phyloP scores from a whole-genome alignment of 2,888 invertebrate genomes.

The Drosophila affinis region DNA sequence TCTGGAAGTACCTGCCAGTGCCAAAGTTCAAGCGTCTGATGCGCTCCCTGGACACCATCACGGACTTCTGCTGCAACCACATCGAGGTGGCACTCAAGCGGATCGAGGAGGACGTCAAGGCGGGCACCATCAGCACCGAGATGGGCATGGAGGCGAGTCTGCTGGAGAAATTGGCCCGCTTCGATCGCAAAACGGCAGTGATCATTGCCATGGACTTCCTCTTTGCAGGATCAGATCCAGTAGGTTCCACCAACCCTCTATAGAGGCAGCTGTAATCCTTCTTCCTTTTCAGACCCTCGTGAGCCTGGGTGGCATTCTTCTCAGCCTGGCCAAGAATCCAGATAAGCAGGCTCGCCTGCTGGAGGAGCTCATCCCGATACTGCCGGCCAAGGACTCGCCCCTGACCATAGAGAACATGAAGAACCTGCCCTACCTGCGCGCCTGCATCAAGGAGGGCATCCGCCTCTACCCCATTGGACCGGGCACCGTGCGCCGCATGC shows the following conservation, averaged over 20 bases:
- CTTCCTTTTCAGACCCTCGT: conserved; percentile 77
- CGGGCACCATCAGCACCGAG: conserved; percentile 70
- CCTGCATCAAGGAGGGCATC: conserved; percentile 90
- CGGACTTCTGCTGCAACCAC: conserved; percentile 76
- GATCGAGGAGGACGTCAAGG: conserved; percentile 63
- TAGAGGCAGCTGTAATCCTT: background rate
- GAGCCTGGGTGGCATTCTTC: conserved; percentile 85
- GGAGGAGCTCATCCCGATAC: conserved; percentile 85
- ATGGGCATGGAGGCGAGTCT: conserved; percentile 84
- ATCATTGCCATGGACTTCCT: conserved; percentile 89
- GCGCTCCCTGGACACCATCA: conserved; percentile 65
- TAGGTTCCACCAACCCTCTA: conserved; percentile 80
- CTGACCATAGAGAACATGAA: conserved; percentile 84
- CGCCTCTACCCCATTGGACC: conserved; percentile 87
- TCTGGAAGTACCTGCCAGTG: conserved; percentile 78
- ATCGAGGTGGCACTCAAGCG: conserved; percentile 81
- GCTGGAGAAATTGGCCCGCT: conserved; percentile 87
- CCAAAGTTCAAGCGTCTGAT: conserved; percentile 71
- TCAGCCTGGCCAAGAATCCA: conserved; percentile 87
- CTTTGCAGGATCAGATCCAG: conserved; percentile 89
- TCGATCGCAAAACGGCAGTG: conserved; percentile 86
- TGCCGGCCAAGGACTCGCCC: conserved; percentile 83
- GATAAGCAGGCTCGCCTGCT: conserved; percentile 87
- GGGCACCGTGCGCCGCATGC: conserved; percentile 86
- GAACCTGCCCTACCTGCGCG: conserved; percentile 87